Percentiles rank a stretch among this genome's conserved stretches.
Evolutionary conservation across 2,888 invertebrate species (phyloP).

Genomic region (Lamproptera curius): DNA sequence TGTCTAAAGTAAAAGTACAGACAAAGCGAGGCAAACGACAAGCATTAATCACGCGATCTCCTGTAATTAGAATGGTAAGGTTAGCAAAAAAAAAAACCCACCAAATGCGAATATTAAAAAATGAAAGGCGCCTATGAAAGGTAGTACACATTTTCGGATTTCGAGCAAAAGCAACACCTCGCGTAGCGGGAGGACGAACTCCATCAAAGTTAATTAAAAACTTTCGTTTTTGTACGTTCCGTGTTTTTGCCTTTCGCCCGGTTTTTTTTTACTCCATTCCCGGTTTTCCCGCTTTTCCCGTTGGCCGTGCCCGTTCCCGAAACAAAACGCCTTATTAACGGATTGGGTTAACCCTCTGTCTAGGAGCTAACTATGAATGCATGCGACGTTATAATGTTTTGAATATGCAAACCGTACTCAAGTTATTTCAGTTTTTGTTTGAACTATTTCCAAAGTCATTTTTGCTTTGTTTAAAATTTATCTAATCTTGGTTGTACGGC

Average conservation of each 20-base stretch:
- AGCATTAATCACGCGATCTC: too few species aligned
- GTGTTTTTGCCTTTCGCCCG: neutral
- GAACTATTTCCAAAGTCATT: too few species aligned
- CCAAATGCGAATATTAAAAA: constrained; percentile 4
- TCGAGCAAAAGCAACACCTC: constrained; percentile 7
- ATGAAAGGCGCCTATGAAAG: constrained; percentile 8
- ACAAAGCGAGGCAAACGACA: too few species aligned
- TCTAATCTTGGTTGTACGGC: too few species aligned
- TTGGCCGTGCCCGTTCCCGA: constrained; percentile 39
- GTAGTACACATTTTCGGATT: constrained; percentile 2
- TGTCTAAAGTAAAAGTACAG: too few species aligned
- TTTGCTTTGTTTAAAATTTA: too few species aligned
- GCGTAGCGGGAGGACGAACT: constrained; percentile 16
- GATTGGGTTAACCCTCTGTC: constrained; percentile 30
- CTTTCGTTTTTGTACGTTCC: constrained; percentile 20
- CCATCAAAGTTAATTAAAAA: constrained; percentile 27
- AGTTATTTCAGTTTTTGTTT: too few species aligned
- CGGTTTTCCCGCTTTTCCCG: constrained; percentile 24
- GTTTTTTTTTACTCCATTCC: constrained; percentile 11
- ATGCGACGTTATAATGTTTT: too few species aligned
- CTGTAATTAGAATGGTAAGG: neutral
- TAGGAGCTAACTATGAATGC: too few species aligned
- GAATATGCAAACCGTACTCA: too few species aligned
- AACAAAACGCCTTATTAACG: constrained; percentile 73
- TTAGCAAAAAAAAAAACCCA: constrained; percentile 11